Base-by-base conservation (phyloP, 2,888 invertebrate genomes). In the Eupelmus urozonus region DNA sequence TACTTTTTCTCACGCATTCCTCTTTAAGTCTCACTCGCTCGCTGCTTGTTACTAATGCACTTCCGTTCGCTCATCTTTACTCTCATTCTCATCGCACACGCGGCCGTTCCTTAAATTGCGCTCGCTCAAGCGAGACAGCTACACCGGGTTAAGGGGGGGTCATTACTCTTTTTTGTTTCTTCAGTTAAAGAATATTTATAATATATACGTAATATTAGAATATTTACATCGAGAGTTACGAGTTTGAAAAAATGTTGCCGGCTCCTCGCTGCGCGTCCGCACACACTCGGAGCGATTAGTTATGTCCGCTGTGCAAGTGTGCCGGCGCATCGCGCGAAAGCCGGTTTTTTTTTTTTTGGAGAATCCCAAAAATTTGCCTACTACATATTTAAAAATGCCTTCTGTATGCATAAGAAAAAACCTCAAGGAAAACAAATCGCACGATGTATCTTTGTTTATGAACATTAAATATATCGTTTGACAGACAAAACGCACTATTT, bases 181-280 rank as follows among this genome's bases (percentile, higher is more conserved):
- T 80, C 82, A 63, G 72, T 81, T 82, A 83, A 84, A 82, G 82
- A 85, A 85, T 85, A n/a, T n/a, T n/a, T n/a, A n/a, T n/a, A n/a
- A n/a, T n/a, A n/a, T n/a, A n/a, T n/a, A 87, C 84, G 83, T 85
- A 85, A 86, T 88, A 85, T 88, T 87, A 88, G 34, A 45, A 87
- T 89, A 89, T 89, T 88, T 89, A 89, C 89, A 89, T 88, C 87
- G 86, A 89, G 85, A 88, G 85, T 87, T 83, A 84, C 84, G 80
- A 81, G 80, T 84, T 82, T 85, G 84, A 86, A 86, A 87, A 74
- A 79, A 60, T 74, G 85, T 83, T 84, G 84, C 86, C 81, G 82
- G 82, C 84, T 80, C 82, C n/a, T n/a, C n/a, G n/a, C n/a, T n/a
- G n/a, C n/a, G n/a, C 83, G 77, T 29, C 23, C 49, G 62, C 42